These are phyloP conservation scores for Malurus alboscapulatus DNA, from an alignment of 2,113 vertebrate genomes.

Conservation along the genomic window DNA sequence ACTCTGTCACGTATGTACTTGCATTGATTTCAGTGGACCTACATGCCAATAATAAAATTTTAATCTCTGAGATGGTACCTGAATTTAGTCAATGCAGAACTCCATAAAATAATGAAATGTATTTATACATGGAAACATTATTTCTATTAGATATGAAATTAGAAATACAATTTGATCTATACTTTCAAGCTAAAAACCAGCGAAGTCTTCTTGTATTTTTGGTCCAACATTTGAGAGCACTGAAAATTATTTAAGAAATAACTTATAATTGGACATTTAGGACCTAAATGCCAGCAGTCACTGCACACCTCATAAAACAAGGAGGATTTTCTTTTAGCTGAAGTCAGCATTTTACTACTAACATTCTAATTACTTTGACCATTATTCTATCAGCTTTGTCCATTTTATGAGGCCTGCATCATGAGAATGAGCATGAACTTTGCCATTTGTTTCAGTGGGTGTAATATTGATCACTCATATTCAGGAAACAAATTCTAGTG, in stretches of 20 bases:
- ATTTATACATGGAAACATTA: not conserved
- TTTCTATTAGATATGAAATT: not conserved
- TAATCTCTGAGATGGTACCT: not conserved
- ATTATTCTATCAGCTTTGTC: not conserved
- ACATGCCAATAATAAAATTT: not conserved
- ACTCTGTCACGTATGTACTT: not conserved
- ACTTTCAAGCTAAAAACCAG: not conserved
- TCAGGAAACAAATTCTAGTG: not conserved
- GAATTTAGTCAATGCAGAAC: not conserved
- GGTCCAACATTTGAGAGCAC: not conserved
- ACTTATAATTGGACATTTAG: not conserved
- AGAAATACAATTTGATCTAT: not conserved
- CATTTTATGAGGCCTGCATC: not conserved
- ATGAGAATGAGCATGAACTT: not conserved
- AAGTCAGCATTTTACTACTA: not conserved
- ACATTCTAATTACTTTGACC: not conserved
- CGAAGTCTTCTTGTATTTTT: not conserved
- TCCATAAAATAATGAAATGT: not conserved
- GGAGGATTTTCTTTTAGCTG: not conserved
- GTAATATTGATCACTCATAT: not conserved
- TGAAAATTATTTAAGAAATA: not conserved
- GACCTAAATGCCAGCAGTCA: not conserved
- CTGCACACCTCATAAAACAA: not conserved
- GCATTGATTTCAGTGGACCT: not conserved
- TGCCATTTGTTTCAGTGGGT: not conserved